Conservation (phyloP, 2,113 vertebrate genomes). For the Ophthalmotilapia sp. region DNA sequence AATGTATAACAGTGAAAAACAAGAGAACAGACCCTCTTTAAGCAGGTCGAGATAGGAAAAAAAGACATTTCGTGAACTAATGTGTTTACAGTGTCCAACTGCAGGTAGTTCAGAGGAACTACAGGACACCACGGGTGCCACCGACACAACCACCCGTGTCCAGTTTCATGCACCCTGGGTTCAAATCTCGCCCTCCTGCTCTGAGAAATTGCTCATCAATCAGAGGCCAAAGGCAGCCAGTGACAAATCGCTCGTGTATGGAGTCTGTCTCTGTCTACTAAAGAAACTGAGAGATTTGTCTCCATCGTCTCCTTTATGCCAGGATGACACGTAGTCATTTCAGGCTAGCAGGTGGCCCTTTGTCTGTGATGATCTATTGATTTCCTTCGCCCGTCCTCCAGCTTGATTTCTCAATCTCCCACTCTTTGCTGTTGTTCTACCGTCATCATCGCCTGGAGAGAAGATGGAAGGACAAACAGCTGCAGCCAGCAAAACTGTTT, state of each 20-base stretch:
- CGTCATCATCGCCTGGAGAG: conserved; percentile 11
- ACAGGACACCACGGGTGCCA: not conserved
- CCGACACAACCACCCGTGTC: not conserved
- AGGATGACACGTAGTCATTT: conserved; percentile 48
- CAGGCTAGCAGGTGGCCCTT: conserved; percentile 53
- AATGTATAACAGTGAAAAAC: not conserved
- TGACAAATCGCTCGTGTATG: not conserved
- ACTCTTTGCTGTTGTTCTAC: conserved; percentile 16
- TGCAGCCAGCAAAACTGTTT: not conserved
- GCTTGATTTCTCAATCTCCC: conserved; percentile 33
- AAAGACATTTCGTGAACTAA: not conserved
- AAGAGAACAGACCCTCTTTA: not conserved
- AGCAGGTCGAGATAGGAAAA: not conserved
- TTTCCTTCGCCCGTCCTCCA: conserved; percentile 21
- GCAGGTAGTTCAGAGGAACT: not conserved
- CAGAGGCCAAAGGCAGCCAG: conserved; percentile 5
- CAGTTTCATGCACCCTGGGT: conserved; percentile 1
- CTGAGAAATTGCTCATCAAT: not conserved
- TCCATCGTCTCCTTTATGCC: conserved; percentile 31
- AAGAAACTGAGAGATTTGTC: conserved; percentile 21
- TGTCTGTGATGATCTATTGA: conserved; percentile 61
- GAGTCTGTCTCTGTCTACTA: conserved; percentile 21
- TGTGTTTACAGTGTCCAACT: not conserved
- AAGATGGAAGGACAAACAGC: conserved; percentile 5
- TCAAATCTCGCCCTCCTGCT: conserved; percentile 14